phyloP scores from a whole-genome alignment of 2,888 invertebrate species.

The Spatulosminthurus flaviceps region DNA sequence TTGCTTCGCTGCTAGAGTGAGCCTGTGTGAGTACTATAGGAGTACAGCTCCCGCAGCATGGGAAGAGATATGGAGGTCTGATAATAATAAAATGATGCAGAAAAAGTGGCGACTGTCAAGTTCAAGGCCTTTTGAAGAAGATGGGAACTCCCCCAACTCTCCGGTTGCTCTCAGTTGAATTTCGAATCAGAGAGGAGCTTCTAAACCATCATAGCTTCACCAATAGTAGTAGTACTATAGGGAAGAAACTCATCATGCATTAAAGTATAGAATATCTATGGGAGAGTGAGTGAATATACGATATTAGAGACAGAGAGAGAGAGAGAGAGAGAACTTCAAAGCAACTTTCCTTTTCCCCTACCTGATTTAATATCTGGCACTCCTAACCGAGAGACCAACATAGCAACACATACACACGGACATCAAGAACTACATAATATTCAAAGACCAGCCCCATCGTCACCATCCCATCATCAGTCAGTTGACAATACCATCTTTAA shows the following conservation, averaged over 20 bases:
- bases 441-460: conserved; percentile 18
- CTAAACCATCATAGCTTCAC: too few species aligned
- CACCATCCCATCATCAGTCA: conserved; percentile 4
- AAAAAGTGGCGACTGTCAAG: conserved; percentile 39
- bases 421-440: not conserved
- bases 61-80: conserved; percentile 29
- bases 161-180: conserved; percentile 20
- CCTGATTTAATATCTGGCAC: conserved; percentile 26
- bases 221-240: too few species aligned
- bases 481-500: conserved; percentile 13
- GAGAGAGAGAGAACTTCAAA: not conserved
- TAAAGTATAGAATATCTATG: not conserved
- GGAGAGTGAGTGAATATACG: not conserved
- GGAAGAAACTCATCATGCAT: conserved; percentile 7
- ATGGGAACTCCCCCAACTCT: conserved; percentile 38
- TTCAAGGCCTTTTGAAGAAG: conserved; percentile 27
- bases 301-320: not conserved
- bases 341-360: conserved; percentile 33
- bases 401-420: conserved; percentile 16
- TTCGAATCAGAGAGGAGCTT: conserved; percentile 14
- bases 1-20: conserved; percentile 4
- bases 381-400: conserved; percentile 39
- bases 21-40: not conserved
- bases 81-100: conserved; percentile 30
- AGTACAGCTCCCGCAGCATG: not conserved